Conservation (phyloP, 2,888 invertebrate genomes). For the Nebria brevicollis region DNA sequence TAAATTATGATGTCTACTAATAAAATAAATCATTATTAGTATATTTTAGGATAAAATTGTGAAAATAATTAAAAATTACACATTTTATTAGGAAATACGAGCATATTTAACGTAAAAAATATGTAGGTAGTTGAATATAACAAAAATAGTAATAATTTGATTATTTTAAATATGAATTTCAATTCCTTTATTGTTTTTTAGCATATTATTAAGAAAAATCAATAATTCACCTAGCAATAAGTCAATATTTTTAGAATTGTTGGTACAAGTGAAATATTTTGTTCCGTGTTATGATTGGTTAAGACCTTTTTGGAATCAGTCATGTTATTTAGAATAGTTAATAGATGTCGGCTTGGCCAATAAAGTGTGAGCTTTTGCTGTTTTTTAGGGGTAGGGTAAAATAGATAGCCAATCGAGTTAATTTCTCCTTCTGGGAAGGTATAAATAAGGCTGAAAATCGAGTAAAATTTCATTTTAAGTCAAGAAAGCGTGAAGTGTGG, state of each 20-base stretch:
- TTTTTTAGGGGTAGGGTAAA: background rate
- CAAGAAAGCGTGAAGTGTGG: background rate
- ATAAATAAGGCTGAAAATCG: background rate
- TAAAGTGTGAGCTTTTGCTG: background rate
- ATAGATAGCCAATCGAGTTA: background rate
- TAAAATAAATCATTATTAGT: no score
- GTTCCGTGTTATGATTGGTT: background rate
- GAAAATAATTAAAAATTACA: no score
- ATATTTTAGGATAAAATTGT: no score
- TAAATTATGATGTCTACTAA: no score
- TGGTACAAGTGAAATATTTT: background rate
- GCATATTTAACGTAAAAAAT: no score
- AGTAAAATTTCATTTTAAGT: background rate
- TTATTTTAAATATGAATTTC: background rate
- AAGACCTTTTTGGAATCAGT: background rate
- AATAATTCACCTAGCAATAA: background rate
- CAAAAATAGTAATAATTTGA: background rate
- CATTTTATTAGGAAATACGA: no score
- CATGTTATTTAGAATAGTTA: slow-evolving; percentile 6
- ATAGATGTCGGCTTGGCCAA: background rate
- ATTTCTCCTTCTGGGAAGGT: background rate
- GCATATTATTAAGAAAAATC: background rate
- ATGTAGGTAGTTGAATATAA: no score
- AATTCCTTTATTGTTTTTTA: background rate
- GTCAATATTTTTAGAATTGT: background rate